phyloP scores from a whole-genome alignment of 2,113 vertebrate species.

The Mustela lutreola region DNA sequence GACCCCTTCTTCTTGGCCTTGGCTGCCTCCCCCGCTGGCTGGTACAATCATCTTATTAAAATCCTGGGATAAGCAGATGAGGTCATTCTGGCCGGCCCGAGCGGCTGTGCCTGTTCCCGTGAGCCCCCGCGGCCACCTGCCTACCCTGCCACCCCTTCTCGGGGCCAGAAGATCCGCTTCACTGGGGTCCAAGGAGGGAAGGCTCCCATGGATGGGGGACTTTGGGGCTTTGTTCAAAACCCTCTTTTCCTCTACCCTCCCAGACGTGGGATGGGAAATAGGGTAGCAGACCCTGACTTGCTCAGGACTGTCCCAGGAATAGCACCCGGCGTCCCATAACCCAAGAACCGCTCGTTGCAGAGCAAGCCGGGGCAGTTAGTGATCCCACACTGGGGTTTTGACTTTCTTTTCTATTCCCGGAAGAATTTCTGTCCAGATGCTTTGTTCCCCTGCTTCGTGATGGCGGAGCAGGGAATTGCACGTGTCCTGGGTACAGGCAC shows the following conservation, averaged over 20 bases:
- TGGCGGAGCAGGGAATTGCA: background rate
- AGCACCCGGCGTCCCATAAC: rapidly evolving
- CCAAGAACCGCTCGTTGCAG: background rate
- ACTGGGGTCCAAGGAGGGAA: background rate
- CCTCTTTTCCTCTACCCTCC: too few species aligned
- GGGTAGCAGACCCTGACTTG: background rate
- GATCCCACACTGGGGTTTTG: rapidly evolving
- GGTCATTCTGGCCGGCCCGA: background rate
- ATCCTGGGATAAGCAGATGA: background rate
- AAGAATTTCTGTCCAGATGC: too few species aligned
- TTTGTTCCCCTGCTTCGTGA: background rate
- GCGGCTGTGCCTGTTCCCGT: background rate
- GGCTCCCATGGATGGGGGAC: rapidly evolving
- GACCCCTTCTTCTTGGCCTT: background rate
- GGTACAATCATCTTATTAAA: background rate
- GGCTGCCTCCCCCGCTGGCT: background rate
- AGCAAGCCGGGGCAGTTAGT: rapidly evolving
- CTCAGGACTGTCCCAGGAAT: background rate
- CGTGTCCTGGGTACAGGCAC: rapidly evolving
- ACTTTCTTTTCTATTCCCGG: background rate
- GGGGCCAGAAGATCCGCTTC: background rate
- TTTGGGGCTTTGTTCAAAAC: background rate
- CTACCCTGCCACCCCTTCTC: rapidly evolving
- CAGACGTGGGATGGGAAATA: background rate
- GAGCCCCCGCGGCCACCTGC: rapidly evolving